Evolutionary conservation across 2,113 vertebrate species (phyloP), one percentile per base, ranked within the genome.

Genomic region (Hippolais icterina): DNA sequence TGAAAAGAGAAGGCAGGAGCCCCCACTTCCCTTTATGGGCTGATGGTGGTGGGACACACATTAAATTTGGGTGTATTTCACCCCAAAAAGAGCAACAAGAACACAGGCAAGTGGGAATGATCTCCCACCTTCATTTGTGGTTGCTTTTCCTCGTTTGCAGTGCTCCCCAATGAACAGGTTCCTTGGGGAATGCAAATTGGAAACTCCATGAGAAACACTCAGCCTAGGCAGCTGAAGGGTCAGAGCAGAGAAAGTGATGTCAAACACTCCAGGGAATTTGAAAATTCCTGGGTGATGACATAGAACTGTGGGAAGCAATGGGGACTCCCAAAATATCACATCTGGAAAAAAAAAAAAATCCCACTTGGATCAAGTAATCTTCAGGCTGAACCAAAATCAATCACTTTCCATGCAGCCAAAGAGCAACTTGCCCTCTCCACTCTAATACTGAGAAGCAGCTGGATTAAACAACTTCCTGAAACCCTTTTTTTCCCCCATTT

Each of bases 31-130:
- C 17, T 6, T 31, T 4, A 7, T 1, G 8, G 53, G 29, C 35
- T 37, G 18, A 23, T 0, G 2, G 22, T 11, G 35, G 19, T 5
- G 29, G 25, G 49, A 79, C 3, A 5, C 13, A 25, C 10, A 2
- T 60, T 63, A 23, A 85, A 68, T 46, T 0, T 4, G 3, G 15
- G 44, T 28, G 23, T n/a, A 19, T 71, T 80, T 89, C 33, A 76
- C 44, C 39, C 41, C 59, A 64, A 54, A 50, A 22, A 50, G 42
- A 87, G 44, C 31, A 64, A 37, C 24, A 15, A 70, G 42, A 50
- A 57, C 35, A 77, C 59, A 47, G 53, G 11, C 14, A 64, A 29
- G 11, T 57, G 70, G 66, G 35, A 89, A 76, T 31, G 14, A 89
- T 19, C 39, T 91, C 31, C 61, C 5, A 3, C 52, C 31, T 63